Evolutionary conservation across 1,140 invertebrate species (phyloP).

Genomic region (Heliconius congener): DNA sequence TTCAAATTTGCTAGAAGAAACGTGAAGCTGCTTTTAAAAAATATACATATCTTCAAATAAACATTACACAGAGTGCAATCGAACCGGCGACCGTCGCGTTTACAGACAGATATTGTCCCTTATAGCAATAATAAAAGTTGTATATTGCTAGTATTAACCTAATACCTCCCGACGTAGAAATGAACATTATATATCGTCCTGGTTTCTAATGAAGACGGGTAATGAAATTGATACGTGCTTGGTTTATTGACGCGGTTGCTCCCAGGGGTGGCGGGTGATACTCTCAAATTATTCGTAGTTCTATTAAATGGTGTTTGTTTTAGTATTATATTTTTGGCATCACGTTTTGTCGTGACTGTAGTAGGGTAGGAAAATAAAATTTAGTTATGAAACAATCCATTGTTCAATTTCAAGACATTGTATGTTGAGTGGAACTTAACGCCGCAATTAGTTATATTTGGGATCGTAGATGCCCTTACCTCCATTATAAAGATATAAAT

Average conservation of each 20-base stretch:
- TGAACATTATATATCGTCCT: background rate
- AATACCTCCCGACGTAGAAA: background rate
- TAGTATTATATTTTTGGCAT: too few relatives aligned
- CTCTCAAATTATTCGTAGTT: background rate
- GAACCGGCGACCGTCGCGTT: background rate
- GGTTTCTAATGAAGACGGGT: background rate
- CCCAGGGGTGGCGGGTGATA: background rate
- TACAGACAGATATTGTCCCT: background rate
- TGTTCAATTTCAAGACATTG: too few relatives aligned
- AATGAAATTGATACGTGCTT: conserved; percentile 12
- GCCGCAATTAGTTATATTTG: too few relatives aligned
- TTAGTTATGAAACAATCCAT: too few relatives aligned
- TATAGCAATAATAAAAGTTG: background rate
- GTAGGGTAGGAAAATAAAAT: too few relatives aligned
- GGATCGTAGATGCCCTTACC: too few relatives aligned
- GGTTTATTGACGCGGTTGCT: background rate
- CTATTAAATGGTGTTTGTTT: background rate
- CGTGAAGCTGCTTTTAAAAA: too few relatives aligned
- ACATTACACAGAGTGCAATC: background rate
- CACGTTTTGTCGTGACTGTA: too few relatives aligned
- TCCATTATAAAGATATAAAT: too few relatives aligned
- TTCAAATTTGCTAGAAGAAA: too few relatives aligned
- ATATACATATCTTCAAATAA: too few relatives aligned
- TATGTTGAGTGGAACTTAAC: too few relatives aligned
- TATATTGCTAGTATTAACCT: background rate